These are phyloP conservation scores for Astreopora myriophthalma DNA, from an alignment of 64 coral and sea anemone genomes.

Conservation along the genomic window DNA sequence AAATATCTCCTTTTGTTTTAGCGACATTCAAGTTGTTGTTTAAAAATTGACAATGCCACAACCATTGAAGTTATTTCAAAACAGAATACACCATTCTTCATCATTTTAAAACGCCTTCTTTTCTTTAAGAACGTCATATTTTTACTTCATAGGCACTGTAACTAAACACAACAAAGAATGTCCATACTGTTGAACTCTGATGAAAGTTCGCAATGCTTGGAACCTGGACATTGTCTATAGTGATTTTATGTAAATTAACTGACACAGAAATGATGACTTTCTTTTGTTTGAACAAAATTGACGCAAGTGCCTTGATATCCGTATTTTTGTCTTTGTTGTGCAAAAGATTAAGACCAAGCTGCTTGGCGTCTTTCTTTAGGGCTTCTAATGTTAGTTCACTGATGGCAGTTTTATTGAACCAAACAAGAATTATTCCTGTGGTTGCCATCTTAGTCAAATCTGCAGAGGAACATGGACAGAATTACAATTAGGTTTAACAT, in stretches of 20 bases:
- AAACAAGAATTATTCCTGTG: not conserved
- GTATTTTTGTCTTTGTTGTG: slow-evolving; percentile 4
- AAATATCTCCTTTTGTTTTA: too few relatives aligned
- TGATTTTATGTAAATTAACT: not conserved
- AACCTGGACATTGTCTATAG: not conserved
- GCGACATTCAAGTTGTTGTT: too few relatives aligned
- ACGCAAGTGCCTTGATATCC: not conserved
- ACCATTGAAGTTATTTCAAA: too few relatives aligned
- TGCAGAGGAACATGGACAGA: not conserved
- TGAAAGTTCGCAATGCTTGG: too few relatives aligned
- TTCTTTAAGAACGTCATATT: too few relatives aligned
- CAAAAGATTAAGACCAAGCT: not conserved
- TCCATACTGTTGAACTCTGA: not conserved
- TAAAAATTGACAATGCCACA: too few relatives aligned
- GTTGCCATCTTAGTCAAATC: not conserved
- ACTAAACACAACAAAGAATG: not conserved
- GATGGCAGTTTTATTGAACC: not conserved
- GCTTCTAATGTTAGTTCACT: not conserved
- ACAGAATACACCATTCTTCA: too few relatives aligned
- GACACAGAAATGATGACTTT: not conserved
- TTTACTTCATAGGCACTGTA: too few relatives aligned
- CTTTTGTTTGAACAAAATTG: not conserved
- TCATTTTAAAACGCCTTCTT: too few relatives aligned
- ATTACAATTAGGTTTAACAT: too few relatives aligned
- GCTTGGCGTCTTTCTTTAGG: not conserved